phyloP scores from a whole-genome alignment of 2,797 vertebrate genomes.

The Huso huso region DNA sequence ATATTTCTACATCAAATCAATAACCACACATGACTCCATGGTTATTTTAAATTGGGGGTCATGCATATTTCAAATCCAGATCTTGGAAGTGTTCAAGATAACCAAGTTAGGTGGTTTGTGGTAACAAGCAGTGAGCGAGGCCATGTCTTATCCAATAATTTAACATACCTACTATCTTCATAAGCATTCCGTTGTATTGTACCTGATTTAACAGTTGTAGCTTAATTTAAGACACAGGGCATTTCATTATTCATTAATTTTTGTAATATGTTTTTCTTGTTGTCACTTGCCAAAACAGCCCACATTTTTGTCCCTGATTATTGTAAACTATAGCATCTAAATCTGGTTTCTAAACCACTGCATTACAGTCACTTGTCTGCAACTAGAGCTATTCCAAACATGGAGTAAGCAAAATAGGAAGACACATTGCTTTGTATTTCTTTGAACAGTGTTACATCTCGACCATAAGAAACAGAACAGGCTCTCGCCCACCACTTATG shows the following conservation, averaged over 20 bases:
- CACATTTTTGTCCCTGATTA: too few relatives aligned
- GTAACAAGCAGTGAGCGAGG: conserved; percentile 91
- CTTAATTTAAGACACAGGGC: conserved; percentile 29
- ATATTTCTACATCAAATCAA: conserved; percentile 68
- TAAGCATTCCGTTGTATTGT: too few relatives aligned
- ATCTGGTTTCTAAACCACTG: conserved; percentile 24
- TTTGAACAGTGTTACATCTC: conserved; percentile 3
- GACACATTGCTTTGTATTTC: background rate
- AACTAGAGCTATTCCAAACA: background rate
- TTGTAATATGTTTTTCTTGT: too few relatives aligned
- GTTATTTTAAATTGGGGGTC: conserved; percentile 80
- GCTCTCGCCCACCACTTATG: conserved; percentile 88
- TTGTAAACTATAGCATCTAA: background rate
- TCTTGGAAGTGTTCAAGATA: conserved; percentile 49
- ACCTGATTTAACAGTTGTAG: background rate
- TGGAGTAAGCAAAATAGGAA: background rate
- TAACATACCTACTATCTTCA: background rate
- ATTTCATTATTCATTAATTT: too few relatives aligned
- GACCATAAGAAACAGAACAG: conserved; percentile 29
- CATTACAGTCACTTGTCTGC: background rate
- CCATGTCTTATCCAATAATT: conserved; percentile 36
- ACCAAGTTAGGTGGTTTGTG: conserved; percentile 55
- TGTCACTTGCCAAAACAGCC: too few relatives aligned
- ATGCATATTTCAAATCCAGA: conserved; percentile 71
- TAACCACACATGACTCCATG: conserved; percentile 76